phyloP scores from a whole-genome alignment of 2,797 vertebrate species.

The Eulemur coronatus region DNA sequence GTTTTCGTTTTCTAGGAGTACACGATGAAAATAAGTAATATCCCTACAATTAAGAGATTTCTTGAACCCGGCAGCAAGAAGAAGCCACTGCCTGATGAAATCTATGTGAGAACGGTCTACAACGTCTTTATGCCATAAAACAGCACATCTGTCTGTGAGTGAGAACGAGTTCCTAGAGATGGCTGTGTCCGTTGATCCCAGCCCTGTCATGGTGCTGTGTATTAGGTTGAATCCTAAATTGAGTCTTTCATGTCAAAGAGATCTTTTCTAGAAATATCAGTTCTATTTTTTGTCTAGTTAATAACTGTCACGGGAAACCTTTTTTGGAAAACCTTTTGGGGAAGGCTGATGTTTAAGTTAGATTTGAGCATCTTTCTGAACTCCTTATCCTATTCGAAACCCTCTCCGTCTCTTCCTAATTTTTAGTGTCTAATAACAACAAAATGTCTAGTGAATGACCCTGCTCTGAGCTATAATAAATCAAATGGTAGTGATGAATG shows the following conservation, averaged over 20 bases:
- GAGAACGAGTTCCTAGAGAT: background rate
- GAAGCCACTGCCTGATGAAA: conserved; percentile 88
- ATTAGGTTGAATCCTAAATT: background rate
- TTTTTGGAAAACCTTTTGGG: background rate
- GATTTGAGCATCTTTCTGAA: background rate
- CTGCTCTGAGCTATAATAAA: background rate
- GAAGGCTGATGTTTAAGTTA: background rate
- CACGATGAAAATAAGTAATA: conserved; percentile 86
- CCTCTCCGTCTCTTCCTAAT: background rate
- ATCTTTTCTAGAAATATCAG: background rate
- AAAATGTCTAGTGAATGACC: background rate
- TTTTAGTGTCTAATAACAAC: background rate
- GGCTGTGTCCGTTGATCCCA: background rate
- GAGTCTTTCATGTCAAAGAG: background rate
- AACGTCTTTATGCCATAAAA: conserved; percentile 80
- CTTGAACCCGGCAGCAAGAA: conserved; percentile 91
- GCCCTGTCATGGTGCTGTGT: conserved; percentile 20
- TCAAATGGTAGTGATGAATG: background rate
- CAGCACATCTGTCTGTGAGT: background rate
- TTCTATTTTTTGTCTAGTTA: background rate
- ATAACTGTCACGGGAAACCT: background rate
- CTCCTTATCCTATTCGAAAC: background rate
- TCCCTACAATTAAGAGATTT: conserved; percentile 89
- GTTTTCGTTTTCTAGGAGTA: conserved; percentile 84
- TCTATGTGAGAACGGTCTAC: conserved; percentile 83